Evolutionary conservation across 2,113 vertebrate species (phyloP).

Genomic region (Hippocampus abdominalis): DNA sequence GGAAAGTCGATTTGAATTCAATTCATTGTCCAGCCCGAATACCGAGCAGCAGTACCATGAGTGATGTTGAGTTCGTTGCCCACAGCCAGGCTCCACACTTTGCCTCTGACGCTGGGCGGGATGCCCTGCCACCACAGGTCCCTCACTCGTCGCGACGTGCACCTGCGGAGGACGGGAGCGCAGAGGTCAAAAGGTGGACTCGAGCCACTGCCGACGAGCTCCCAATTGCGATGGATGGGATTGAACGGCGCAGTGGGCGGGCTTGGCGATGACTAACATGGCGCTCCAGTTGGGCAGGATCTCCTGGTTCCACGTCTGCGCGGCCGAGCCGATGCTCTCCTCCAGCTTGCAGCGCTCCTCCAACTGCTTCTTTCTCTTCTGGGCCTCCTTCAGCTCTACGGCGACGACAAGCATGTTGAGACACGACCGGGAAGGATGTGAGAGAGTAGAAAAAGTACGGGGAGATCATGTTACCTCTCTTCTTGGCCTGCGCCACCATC

Average conservation of each 20-base stretch:
- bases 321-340: conserved; percentile 85
- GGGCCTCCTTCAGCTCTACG: conserved; percentile 85
- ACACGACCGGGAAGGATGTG: neutral
- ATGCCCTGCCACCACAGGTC: conserved; percentile 95
- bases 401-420: neutral
- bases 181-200: neutral
- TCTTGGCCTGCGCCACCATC: conserved; percentile 94
- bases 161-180: conserved; percentile 62
- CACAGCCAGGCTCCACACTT: conserved; percentile 89
- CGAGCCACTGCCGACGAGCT: neutral
- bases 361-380: conserved; percentile 84
- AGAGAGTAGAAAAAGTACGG: neutral
- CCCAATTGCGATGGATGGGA: neutral
- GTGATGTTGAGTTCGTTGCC: conserved; percentile 93
- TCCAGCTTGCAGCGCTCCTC: conserved; percentile 87
- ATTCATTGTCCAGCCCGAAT: no score
- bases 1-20: no score
- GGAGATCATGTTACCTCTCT: conserved; percentile 75
- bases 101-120: conserved; percentile 86
- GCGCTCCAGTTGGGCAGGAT: conserved; percentile 89
- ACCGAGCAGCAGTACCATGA: conserved; percentile 71
- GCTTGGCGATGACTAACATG: conserved; percentile 72
- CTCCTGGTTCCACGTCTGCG: conserved; percentile 88
- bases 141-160: conserved; percentile 81
- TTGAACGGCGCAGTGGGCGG: no score